These are phyloP conservation scores for Aporophyla nigra DNA, from an alignment of 2,888 invertebrate genomes.

Conservation along the genomic window DNA sequence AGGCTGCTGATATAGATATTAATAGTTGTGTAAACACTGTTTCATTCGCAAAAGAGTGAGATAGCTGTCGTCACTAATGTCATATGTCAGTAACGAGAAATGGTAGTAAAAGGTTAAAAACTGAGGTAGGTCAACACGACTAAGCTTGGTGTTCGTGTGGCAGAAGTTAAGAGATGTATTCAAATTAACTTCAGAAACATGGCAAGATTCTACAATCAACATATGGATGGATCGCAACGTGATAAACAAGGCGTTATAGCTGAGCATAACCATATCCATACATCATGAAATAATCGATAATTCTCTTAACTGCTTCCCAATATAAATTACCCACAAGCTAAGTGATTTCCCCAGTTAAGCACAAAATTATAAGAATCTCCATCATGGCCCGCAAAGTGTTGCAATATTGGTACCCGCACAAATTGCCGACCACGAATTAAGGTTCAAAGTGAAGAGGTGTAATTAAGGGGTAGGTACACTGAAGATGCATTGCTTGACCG, in stretches of 20 bases:
- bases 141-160: too few species aligned
- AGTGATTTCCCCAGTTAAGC: conserved; percentile 53
- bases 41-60: too few species aligned
- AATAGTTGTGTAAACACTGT: too few species aligned
- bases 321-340: conserved; percentile 35
- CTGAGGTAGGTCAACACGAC: too few species aligned
- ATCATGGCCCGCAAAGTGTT: conserved; percentile 53
- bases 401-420: conserved; percentile 53
- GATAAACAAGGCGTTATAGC: background rate
- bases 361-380: conserved; percentile 52
- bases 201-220: too few species aligned
- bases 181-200: too few species aligned
- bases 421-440: conserved; percentile 63
- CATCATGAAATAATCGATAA: conserved; percentile 26
- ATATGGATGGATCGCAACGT: background rate
- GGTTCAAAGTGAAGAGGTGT: conserved; percentile 58
- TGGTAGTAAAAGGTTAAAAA: too few species aligned
- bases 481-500: conserved; percentile 67
- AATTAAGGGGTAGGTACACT: conserved; percentile 66
- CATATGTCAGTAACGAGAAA: too few species aligned
- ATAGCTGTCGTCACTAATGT: too few species aligned
- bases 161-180: too few species aligned
- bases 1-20: too few species aligned
- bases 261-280: conserved; percentile 1
- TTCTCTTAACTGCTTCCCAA: conserved; percentile 38